Percentiles rank a stretch among this genome's conserved stretches.
Conservation (phyloP, 2,888 invertebrate genomes). For the Nymphalis urticae region DNA sequence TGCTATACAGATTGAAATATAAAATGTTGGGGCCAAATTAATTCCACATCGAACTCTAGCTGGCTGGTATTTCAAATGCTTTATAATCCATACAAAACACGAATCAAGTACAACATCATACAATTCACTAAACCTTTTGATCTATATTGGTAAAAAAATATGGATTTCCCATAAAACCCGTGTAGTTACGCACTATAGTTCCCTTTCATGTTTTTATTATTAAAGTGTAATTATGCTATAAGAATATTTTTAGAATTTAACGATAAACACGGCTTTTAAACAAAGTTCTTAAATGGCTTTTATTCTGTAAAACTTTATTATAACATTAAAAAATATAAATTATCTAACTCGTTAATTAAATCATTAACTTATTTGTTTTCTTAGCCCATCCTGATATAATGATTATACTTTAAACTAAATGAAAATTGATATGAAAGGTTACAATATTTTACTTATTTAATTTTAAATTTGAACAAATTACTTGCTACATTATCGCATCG, state of each 20-base stretch:
- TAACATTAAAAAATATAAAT: not conserved
- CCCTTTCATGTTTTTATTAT: slow-evolving; percentile 24
- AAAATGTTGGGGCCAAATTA: not conserved
- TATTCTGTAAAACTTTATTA: not conserved
- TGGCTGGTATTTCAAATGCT: slow-evolving; percentile 1
- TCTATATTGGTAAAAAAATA: slow-evolving; percentile 35
- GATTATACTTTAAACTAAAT: too few relatives aligned
- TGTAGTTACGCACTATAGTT: slow-evolving; percentile 18
- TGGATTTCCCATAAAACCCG: slow-evolving; percentile 33
- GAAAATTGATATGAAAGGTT: too few relatives aligned
- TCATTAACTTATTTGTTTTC: not conserved
- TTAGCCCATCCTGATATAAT: too few relatives aligned
- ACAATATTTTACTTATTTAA: too few relatives aligned
- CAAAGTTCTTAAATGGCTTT: not conserved
- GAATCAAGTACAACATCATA: slow-evolving; percentile 7
- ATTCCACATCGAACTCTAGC: not conserved
- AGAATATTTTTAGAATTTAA: slow-evolving; percentile 27
- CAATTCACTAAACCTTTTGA: slow-evolving; percentile 38
- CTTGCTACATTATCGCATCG: too few relatives aligned
- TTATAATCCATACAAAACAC: slow-evolving; percentile 7
- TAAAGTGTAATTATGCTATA: slow-evolving; percentile 10
- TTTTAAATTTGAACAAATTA: too few relatives aligned
- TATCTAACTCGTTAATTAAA: not conserved
- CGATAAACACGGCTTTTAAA: slow-evolving; percentile 11
- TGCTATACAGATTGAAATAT: not conserved